Conservation (phyloP, 2,113 vertebrate species). For the Hypocryptadius cinnamomeus region DNA sequence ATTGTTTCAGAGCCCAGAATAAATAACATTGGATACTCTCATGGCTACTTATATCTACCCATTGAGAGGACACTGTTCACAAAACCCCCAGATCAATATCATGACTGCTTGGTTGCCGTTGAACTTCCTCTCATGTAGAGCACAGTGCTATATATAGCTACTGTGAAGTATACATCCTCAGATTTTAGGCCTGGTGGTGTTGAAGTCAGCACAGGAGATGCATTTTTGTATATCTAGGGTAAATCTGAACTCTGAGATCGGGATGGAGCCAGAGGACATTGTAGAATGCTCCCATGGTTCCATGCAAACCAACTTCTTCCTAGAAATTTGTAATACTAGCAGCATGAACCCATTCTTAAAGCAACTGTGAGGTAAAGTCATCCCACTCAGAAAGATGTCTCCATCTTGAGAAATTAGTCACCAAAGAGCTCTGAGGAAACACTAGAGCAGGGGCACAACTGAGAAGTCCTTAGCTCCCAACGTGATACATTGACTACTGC, state of each 20-base stretch:
- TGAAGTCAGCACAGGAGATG: neutral
- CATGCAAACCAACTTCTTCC: neutral
- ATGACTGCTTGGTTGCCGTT: accelerated
- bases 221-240: neutral
- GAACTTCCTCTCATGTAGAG: neutral
- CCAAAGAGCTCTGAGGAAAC: neutral
- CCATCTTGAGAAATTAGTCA: neutral
- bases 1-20: neutral
- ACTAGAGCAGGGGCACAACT: neutral
- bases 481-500: neutral
- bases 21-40: neutral
- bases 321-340: neutral
- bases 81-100: neutral
- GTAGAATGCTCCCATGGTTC: neutral
- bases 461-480: neutral
- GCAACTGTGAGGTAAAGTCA: neutral
- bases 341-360: neutral
- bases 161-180: neutral
- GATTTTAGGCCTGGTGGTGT: neutral
- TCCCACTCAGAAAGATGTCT: neutral
- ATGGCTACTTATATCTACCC: neutral
- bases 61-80: neutral
- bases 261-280: neutral
- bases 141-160: neutral
- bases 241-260: neutral